Evolutionary conservation across 1,140 invertebrate species (phyloP).

Genomic region (Adoxophyes honmai): DNA sequence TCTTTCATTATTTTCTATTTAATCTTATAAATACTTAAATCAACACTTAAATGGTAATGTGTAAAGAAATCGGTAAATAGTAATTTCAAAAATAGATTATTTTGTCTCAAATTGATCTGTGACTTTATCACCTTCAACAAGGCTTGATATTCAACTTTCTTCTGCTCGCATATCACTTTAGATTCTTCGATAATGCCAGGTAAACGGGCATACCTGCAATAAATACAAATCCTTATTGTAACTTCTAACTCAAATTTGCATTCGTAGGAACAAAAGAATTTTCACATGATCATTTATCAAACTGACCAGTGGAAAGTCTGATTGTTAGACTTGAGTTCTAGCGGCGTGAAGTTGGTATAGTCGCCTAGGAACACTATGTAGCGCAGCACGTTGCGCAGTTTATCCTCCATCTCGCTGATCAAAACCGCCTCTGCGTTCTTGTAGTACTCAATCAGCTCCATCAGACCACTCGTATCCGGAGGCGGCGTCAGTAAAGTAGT

Average conservation of each 20-base stretch:
- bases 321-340: conserved; percentile 92
- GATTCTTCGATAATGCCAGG: conserved; percentile 89
- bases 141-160: conserved; percentile 92
- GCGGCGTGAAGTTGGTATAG: conserved; percentile 85
- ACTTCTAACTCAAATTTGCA: too few species aligned
- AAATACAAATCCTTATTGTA: conserved; percentile 7
- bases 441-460: conserved; percentile 89
- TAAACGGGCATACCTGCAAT: conserved; percentile 83
- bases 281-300: not conserved
- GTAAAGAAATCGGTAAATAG: too few species aligned
- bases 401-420: conserved; percentile 85
- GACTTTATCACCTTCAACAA: conserved; percentile 79
- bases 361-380: conserved; percentile 88
- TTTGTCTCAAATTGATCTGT: too few species aligned
- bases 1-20: too few species aligned
- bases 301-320: conserved; percentile 89
- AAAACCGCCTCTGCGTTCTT: conserved; percentile 85
- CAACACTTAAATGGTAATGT: too few species aligned
- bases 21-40: conserved; percentile 17
- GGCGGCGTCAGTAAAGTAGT: conserved; percentile 88
- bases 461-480: conserved; percentile 89
- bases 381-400: conserved; percentile 81
- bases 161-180: conserved; percentile 86
- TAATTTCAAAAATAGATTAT: too few species aligned
- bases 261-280: too few species aligned